phyloP scores from a whole-genome alignment of 2,113 vertebrate genomes.

The Boulengeromyrus knoepffleri region DNA sequence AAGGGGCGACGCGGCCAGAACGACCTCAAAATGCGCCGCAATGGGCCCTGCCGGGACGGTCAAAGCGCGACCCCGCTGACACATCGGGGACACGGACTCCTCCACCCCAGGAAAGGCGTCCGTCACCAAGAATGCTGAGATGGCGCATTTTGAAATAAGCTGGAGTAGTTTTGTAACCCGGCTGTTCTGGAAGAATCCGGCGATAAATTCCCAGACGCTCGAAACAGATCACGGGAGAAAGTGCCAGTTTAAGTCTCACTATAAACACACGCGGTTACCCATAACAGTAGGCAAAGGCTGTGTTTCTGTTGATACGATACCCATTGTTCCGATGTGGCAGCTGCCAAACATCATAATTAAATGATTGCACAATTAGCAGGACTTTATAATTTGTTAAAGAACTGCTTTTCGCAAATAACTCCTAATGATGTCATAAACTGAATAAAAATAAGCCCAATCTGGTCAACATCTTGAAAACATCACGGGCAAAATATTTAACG shows the following conservation, averaged over 20 bases:
- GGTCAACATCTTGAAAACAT: neutral
- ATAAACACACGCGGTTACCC: neutral
- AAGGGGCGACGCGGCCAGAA: conserved; percentile 38
- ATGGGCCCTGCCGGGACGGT: neutral
- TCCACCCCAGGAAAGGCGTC: neutral
- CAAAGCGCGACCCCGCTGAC: neutral
- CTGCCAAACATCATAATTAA: neutral
- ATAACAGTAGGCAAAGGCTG: neutral
- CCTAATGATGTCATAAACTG: neutral
- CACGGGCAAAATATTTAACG: neutral
- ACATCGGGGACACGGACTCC: neutral
- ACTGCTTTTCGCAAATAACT: neutral
- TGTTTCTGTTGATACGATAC: neutral
- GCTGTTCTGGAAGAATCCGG: neutral
- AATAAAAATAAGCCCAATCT: neutral
- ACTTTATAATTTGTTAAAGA: neutral
- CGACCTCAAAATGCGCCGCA: conserved; percentile 23
- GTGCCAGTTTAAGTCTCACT: neutral
- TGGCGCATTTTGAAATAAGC: neutral
- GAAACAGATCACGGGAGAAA: neutral
- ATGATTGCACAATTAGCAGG: neutral
- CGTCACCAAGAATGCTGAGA: neutral
- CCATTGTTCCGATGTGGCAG: neutral
- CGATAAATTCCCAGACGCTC: neutral
- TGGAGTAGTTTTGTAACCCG: neutral